Evolutionary conservation across 92 coral and sea anemone species (phyloP).

Genomic region (Zoanthus sociatus): DNA sequence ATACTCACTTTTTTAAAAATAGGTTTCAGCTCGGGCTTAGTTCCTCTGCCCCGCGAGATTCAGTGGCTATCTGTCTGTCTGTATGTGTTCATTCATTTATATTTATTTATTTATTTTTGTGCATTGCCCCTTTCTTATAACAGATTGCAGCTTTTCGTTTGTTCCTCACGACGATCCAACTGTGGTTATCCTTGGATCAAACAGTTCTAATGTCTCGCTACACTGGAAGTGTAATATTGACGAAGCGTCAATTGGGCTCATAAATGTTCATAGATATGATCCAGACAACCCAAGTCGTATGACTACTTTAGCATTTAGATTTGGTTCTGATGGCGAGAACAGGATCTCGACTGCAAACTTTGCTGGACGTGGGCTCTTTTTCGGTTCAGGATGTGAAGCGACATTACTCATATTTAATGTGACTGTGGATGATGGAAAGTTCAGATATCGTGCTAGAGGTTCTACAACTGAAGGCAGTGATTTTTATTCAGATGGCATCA

Average conservation of each 20-base stretch:
- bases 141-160: neutral
- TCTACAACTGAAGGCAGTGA: neutral
- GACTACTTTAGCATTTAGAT: neutral
- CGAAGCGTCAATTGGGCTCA: neutral
- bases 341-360: neutral
- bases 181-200: neutral
- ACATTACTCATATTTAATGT: conserved; percentile 22
- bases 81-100: no score
- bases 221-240: conserved; percentile 17
- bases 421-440: neutral
- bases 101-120: no score
- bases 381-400: conserved; percentile 26
- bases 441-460: neutral
- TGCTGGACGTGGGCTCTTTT: conserved; percentile 13
- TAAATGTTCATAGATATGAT: neutral
- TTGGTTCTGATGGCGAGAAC: neutral
- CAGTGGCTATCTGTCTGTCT: no score
- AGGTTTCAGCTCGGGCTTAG: no score
- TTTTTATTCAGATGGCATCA: neutral
- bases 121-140: no score
- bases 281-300: neutral
- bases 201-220: conserved; percentile 21
- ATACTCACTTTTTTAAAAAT: no score
- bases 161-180: conserved; percentile 20
- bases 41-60: no score